phyloP scores from a whole-genome alignment of 2,113 vertebrate genomes.

The Dissostichus mawsoni region DNA sequence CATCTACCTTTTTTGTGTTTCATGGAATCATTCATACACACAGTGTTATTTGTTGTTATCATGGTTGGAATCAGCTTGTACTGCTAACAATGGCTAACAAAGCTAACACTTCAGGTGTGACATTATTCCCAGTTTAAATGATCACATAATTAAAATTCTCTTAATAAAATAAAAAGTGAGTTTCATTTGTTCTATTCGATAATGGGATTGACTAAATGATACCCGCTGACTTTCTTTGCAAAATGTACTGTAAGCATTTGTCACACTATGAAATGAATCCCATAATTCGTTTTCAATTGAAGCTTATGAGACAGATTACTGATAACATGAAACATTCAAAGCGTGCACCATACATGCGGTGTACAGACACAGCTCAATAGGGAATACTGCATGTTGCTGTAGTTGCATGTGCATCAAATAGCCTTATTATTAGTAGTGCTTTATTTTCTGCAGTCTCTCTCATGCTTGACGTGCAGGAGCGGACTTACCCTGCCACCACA shows the following conservation, averaged over 20 bases:
- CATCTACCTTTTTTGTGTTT: not conserved
- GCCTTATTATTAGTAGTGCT: too few species aligned
- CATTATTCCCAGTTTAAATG: not conserved
- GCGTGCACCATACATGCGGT: conserved; percentile 27
- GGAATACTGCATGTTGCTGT: not conserved
- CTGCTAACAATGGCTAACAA: not conserved
- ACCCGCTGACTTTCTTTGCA: not conserved
- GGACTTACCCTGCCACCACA: conserved; percentile 93
- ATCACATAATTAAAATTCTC: too few species aligned
- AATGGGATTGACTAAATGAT: too few species aligned
- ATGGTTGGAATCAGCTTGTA: not conserved
- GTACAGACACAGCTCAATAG: not conserved
- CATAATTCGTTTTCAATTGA: not conserved
- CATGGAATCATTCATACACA: not conserved
- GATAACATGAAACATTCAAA: conserved; percentile 5
- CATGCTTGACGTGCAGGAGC: not conserved
- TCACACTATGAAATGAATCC: not conserved
- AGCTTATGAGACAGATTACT: not conserved
- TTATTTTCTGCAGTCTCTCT: not conserved
- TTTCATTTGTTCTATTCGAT: not conserved
- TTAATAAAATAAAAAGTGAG: too few species aligned
- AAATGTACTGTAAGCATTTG: not conserved
- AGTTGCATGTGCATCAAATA: not conserved
- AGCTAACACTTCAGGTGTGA: not conserved
- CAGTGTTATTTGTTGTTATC: not conserved